These are phyloP conservation scores for Synergus laeviventris DNA, from an alignment of 2,888 invertebrate genomes.

Conservation along the genomic window DNA sequence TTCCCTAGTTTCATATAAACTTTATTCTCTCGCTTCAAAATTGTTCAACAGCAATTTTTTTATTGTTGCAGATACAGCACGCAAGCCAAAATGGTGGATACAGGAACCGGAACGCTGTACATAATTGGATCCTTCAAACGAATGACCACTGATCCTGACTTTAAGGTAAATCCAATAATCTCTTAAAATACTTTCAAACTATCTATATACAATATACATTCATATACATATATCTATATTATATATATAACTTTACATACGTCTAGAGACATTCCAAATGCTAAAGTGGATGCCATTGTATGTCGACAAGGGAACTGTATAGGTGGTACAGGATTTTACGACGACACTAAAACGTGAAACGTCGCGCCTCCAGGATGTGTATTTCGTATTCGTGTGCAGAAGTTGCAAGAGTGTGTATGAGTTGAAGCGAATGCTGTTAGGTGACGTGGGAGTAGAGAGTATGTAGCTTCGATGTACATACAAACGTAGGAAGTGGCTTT, in stretches of 20 bases:
- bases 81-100: constrained; percentile 88
- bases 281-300: constrained; percentile 62
- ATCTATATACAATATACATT: background rate
- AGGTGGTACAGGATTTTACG: constrained; percentile 54
- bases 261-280: constrained; percentile 51
- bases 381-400: constrained; percentile 42
- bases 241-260: background rate
- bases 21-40: background rate
- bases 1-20: background rate
- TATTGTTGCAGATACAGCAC: constrained; percentile 82
- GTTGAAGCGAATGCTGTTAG: constrained; percentile 19
- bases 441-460: constrained; percentile 43
- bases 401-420: constrained; percentile 23
- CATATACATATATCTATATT: constrained; percentile 7
- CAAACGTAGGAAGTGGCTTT: constrained; percentile 44
- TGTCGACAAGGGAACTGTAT: constrained; percentile 48
- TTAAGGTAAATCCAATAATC: constrained; percentile 83
- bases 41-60: constrained; percentile 41
- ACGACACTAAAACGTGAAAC: constrained; percentile 56
- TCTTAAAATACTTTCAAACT: no score
- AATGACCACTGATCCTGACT: constrained; percentile 84
- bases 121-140: constrained; percentile 88
- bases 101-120: constrained; percentile 87
- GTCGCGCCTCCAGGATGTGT: constrained; percentile 47
- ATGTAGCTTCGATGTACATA: constrained; percentile 22